Conservation (phyloP, 2,113 vertebrate species). For the Laticauda colubrina region DNA sequence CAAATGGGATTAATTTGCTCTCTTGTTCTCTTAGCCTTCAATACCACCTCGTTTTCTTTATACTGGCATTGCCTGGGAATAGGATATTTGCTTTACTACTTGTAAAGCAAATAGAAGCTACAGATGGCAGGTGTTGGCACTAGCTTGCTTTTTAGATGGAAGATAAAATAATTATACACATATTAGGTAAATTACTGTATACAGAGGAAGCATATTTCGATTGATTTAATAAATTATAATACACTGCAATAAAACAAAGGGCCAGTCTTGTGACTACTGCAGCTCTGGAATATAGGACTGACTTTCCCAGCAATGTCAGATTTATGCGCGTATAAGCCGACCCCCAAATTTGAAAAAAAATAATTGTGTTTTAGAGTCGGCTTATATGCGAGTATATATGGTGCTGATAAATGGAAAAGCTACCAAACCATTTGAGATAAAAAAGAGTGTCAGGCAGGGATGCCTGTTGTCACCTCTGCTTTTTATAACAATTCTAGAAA, state of each 20-base stretch:
- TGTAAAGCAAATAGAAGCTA: constrained; percentile 64
- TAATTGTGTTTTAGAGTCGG: too few relatives aligned
- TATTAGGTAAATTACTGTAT: background rate
- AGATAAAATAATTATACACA: constrained; percentile 57
- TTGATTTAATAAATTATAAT: background rate
- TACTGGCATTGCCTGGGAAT: constrained; percentile 67
- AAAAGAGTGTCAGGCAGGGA: too few relatives aligned
- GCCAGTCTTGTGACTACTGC: too few relatives aligned
- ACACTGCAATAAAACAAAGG: fast-evolving
- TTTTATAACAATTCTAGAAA: too few relatives aligned
- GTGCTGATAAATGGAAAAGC: too few relatives aligned
- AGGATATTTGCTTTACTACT: constrained; percentile 56
- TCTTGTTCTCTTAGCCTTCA: constrained; percentile 65
- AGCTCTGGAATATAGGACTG: too few relatives aligned
- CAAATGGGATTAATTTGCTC: constrained; percentile 75
- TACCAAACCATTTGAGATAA: too few relatives aligned
- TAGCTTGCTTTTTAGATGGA: constrained; percentile 61
- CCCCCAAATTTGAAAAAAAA: too few relatives aligned
- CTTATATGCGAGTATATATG: too few relatives aligned
- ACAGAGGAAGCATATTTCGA: background rate
- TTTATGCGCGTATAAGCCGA: too few relatives aligned
- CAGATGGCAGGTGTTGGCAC: constrained; percentile 51
- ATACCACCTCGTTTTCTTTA: constrained; percentile 56
- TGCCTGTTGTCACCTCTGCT: too few relatives aligned
- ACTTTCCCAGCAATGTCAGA: too few relatives aligned